Conservation (phyloP, 2,888 invertebrate species). For the Congeria kusceri region DNA sequence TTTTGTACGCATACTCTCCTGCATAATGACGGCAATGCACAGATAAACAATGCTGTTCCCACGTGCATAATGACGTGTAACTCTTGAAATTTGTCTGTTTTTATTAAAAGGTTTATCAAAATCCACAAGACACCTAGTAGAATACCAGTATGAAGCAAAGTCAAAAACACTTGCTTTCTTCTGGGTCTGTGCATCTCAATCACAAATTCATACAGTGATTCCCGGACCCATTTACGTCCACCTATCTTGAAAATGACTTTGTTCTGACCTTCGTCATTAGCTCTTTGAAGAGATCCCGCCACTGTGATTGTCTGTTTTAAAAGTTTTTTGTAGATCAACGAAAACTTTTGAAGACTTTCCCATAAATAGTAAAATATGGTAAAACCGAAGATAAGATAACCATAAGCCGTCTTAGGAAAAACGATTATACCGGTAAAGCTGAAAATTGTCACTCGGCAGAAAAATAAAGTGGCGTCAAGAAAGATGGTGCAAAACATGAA, state of each 20-base stretch:
- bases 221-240: slow-evolving; percentile 4
- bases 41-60: slow-evolving; percentile 55
- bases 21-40: slow-evolving; percentile 52
- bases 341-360: slow-evolving; percentile 34
- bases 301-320: slow-evolving; percentile 17
- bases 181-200: slow-evolving; percentile 45
- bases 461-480: slow-evolving; percentile 50
- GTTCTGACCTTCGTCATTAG: slow-evolving; percentile 1
- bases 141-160: slow-evolving; percentile 42
- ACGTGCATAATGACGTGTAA: slow-evolving; percentile 56
- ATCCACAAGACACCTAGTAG: slow-evolving; percentile 45
- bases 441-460: slow-evolving; percentile 42
- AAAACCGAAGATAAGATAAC: slow-evolving; percentile 53
- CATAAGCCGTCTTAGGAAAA: slow-evolving; percentile 46
- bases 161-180: slow-evolving; percentile 49
- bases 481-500: slow-evolving; percentile 60
- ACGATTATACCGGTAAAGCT: slow-evolving; percentile 56
- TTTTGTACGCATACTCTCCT: slow-evolving; percentile 31
- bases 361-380: slow-evolving; percentile 54
- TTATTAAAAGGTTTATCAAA: slow-evolving; percentile 42
- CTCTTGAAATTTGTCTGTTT: slow-evolving; percentile 50
- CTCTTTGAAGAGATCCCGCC: slow-evolving; percentile 5
- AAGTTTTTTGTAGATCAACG: slow-evolving; percentile 28
- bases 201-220: slow-evolving; percentile 45
- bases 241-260: slow-evolving; percentile 8